Conservation (phyloP, 37 sponge, comb jelly and placozoan genomes). For the Petrosia ficiformis region DNA sequence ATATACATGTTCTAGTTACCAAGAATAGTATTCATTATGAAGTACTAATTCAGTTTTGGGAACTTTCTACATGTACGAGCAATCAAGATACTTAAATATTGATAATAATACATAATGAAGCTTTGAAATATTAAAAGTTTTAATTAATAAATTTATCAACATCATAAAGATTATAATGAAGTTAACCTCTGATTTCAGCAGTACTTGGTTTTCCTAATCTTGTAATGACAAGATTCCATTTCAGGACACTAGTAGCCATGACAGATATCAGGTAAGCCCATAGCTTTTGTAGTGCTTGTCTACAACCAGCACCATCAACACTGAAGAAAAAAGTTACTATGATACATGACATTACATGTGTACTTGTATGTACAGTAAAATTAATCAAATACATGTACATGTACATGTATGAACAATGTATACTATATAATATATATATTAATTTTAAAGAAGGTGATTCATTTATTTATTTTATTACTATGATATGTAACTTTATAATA, state of each 20-base stretch:
- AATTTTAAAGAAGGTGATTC: too few relatives aligned
- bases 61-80: too few relatives aligned
- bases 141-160: background rate
- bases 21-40: too few relatives aligned
- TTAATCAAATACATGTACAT: background rate
- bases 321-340: background rate
- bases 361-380: too few relatives aligned
- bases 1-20: too few relatives aligned
- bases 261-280: conserved; percentile 63
- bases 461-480: too few relatives aligned
- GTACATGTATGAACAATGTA: background rate
- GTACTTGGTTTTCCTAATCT: conserved; percentile 65
- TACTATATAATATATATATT: background rate
- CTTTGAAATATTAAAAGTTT: background rate
- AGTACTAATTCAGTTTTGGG: too few relatives aligned
- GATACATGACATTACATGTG: too few relatives aligned
- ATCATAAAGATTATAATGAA: background rate
- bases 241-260: conserved; percentile 35
- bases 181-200: conserved; percentile 52
- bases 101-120: background rate
- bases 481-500: too few relatives aligned
- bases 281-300: conserved; percentile 66
- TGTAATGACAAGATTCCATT: conserved; percentile 73
- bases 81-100: too few relatives aligned
- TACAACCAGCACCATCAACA: background rate